Percentiles rank a stretch among this genome's conserved stretches.
Conservation (phyloP, 2,888 invertebrate species). For the Melanophora roralis region DNA sequence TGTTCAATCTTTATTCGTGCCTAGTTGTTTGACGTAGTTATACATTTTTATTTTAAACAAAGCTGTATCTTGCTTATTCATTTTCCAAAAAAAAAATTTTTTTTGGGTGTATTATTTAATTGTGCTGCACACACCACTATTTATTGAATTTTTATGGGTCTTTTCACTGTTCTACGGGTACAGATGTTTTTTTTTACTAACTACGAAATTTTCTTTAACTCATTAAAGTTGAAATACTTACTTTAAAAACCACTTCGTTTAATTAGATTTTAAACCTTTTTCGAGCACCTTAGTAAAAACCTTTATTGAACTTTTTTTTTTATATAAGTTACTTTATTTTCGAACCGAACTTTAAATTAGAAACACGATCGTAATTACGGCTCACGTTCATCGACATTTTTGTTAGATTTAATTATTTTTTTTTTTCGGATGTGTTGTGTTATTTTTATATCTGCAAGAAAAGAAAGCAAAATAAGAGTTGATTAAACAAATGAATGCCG, state of each 20-base stretch:
- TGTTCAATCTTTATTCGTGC: slow-evolving; percentile 38
- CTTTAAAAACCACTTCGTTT: neutral
- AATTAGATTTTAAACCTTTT: too few relatives aligned
- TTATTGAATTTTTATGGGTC: slow-evolving; percentile 14
- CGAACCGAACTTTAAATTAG: slow-evolving; percentile 44
- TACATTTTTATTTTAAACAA: slow-evolving; percentile 14
- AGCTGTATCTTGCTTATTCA: neutral
- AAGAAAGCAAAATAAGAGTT: too few relatives aligned
- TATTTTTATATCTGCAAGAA: too few relatives aligned
- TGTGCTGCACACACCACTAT: neutral
- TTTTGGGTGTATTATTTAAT: slow-evolving; percentile 23
- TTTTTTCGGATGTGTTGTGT: too few relatives aligned
- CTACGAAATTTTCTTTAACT: neutral
- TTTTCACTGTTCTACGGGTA: slow-evolving; percentile 29
- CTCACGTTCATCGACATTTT: too few relatives aligned
- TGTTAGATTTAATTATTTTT: too few relatives aligned
- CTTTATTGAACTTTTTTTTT: neutral
- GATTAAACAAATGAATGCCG: too few relatives aligned
- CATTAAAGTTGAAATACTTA: neutral
- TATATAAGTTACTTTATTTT: neutral
- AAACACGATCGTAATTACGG: too few relatives aligned
- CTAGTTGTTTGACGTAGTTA: slow-evolving; percentile 35
- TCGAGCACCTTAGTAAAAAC: neutral
- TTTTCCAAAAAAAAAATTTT: neutral
- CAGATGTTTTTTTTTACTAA: neutral